Base-by-base conservation (phyloP, 2,888 invertebrate genomes). In the Aquatica leii region DNA sequence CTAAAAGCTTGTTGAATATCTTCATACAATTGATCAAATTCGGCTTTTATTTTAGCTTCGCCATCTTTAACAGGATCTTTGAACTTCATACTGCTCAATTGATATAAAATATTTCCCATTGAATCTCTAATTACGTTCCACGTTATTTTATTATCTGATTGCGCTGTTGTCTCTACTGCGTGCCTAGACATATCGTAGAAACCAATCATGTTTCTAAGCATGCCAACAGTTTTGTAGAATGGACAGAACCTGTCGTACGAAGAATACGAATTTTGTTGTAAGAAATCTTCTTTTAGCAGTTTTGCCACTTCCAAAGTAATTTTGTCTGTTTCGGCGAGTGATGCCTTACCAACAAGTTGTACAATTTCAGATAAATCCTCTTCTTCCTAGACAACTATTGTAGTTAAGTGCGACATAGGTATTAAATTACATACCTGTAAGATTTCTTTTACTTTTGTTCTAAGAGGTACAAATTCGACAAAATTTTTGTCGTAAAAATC, bases 321-420 rank as follows among this genome's bases (percentile, higher is more conserved):
- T 85, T 99, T 99, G 84, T 99, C 99, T 21, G 95, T 92, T 85
- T 99, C 99, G 5, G 99, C 98, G 68, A 99, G 87, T 0, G 98
- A 98, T 21, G 97, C 97, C 85, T 99, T 99, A 80, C 99, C 99
- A 71, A 99, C 99, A 74, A 99, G 86, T 83, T 99, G 99, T 76
- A 99, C 99, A 83, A 99, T 99, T 90, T 99, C n/a, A 0, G 98
- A 97, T 76, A 99, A 85, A 84, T 99, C 99, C 84, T 99, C 99
- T 83, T 99, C 99, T 82, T 99, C 98, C 83, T 97, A 54, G 6
- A 6, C 6, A 24, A 24, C 15, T 21, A 24, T 5, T 17, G 41
- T 43, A 17, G 2, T 43, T 15, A 21, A 11, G 18, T 24, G 8
- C 15, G 21, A 18, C 40, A n/a, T 35, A 8, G 11, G 4, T n/a